Evolutionary conservation across 2,113 vertebrate genomes (phyloP), one percentile per base, ranked within the genome.

Genomic region (Dipodomys stephensi): DNA sequence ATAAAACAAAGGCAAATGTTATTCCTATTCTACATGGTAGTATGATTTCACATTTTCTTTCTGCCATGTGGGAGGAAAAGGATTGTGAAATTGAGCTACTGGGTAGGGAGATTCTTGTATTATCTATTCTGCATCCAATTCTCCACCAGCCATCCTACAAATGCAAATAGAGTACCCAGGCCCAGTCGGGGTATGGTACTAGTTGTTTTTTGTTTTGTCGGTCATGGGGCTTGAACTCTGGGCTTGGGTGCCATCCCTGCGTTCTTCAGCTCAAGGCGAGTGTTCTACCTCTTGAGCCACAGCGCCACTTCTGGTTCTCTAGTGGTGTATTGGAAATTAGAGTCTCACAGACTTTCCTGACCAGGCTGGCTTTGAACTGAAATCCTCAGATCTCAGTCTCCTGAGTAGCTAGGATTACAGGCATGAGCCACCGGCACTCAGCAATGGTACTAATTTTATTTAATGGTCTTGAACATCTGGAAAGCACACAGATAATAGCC

Each of bases 381-480:
- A 39, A 39, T 39, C 39, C 39, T 39, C 39, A 39, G 39, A 39
- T 39, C 39, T 39, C 39, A 39, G 39, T 39, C 39, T 39, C 39
- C 39, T 39, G 39, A 39, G 39, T 39, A 39, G 39, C 39, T 39
- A 39, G 39, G 39, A 39, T 39, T 39, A 39, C 39, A 39, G 39
- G 39, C 39, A 39, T 39, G 39, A 39, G 39, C 39, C 39, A 39
- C 39, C 39, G 39, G 39, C 39, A 6, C 39, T 39, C 39, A 39
- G 39, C 39, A 39, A 39, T 39, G 39, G 39, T 39, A 92, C 94
- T 49, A 64, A 78, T 80, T 92, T 94, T 92, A 97, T 93, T 95
- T 90, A 95, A 96, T 85, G 35, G 88, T 85, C 76, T 23, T 39
- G 71, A 91, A 92, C 96, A 95, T 90, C 93, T 95, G 94, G 79